Evolutionary conservation across 1,140 invertebrate genomes (phyloP), one percentile per base, ranked within the genome.

Genomic region (Atta cephalotes): DNA sequence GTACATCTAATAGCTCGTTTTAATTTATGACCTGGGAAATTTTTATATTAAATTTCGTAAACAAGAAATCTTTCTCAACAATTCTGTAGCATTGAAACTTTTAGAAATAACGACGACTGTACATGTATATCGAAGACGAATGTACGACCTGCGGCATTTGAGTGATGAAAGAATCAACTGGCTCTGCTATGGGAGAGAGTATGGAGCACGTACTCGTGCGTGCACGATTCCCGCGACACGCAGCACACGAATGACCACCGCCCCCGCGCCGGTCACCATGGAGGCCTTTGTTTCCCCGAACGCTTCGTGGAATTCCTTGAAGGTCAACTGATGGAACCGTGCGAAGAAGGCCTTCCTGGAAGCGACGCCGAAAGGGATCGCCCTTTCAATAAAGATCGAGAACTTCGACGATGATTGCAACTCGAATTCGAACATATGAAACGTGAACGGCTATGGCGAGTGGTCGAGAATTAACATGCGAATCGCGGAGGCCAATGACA

Each of bases 401-500:
- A 2, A 31, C 16, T 7, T n/a, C 4, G 49, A 16, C 3, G 21
- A 16, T 6, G 31, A 51, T 62, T 35, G 25, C 12, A 16, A 18
- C 9, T 0, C 16, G 62, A 31, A 81, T 53, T 18, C 12, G 21
- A 45, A 53, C 12, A 14, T 25, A 25, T 45, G 14, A 49, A 10
- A 92, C 87, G 88, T 92, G 89, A 92, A 72, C 77, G 85, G n/a
- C n/a, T 65, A 62, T 77, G 62, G 21, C 62, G 80, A 58, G 0
- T 25, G 25, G 49, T 21, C 39, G 25, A 49, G 88, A 87, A 92
- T 92, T 92, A 92, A 92, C 91, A 92, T 91, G 87, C 91, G 86
- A 89, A 88, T 53, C 78, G 74, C 86, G 87, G 87, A 91, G 92
- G 91, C 92, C 92, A 93, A 92, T 92, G 92, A 93, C 92, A 93